Percentiles rank a stretch among this genome's conserved stretches.
Conservation (phyloP, 2,888 invertebrate species). For the Pyralis farinalis region DNA sequence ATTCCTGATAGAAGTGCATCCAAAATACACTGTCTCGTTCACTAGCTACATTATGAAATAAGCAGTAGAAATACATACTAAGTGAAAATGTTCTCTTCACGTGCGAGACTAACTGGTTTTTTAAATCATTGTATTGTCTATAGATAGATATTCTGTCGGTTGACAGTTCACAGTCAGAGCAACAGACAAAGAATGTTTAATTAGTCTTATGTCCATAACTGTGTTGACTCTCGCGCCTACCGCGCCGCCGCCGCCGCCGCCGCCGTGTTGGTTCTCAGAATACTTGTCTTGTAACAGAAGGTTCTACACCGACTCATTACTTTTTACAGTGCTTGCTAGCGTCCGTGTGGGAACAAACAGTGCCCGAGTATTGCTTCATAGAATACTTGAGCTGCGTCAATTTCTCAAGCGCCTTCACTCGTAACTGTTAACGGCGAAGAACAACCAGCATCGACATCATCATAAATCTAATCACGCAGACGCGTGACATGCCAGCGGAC, state of each 20-base stretch:
- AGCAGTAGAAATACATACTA: too few relatives aligned
- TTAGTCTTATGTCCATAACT: conserved; percentile 41
- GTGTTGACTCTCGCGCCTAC: conserved; percentile 49
- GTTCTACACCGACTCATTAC: conserved; percentile 28
- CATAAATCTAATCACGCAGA: conserved; percentile 19
- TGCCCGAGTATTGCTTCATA: not conserved
- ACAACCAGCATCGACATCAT: conserved; percentile 2
- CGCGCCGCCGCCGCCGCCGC: conserved; percentile 27
- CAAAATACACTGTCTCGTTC: too few relatives aligned
- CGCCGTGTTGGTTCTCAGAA: conserved; percentile 37
- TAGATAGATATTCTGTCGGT: conserved; percentile 36
- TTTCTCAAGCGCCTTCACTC: not conserved
- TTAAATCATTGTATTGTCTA: conserved; percentile 7
- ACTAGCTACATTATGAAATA: too few relatives aligned
- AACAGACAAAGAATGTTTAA: conserved; percentile 65
- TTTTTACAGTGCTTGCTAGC: conserved; percentile 3
- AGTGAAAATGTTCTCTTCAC: too few relatives aligned
- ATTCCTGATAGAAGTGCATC: too few relatives aligned
- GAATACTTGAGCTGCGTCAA: not conserved
- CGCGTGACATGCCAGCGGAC: conserved; percentile 18
- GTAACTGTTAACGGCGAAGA: not conserved
- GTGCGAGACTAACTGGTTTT: too few relatives aligned
- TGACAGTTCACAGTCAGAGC: conserved; percentile 38
- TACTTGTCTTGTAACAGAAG: conserved; percentile 30
- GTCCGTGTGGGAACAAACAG: not conserved